Percentiles rank a stretch among this genome's conserved stretches.
phyloP scores from a whole-genome alignment of 2,888 invertebrate genomes.

The Osmoderma eremita region DNA sequence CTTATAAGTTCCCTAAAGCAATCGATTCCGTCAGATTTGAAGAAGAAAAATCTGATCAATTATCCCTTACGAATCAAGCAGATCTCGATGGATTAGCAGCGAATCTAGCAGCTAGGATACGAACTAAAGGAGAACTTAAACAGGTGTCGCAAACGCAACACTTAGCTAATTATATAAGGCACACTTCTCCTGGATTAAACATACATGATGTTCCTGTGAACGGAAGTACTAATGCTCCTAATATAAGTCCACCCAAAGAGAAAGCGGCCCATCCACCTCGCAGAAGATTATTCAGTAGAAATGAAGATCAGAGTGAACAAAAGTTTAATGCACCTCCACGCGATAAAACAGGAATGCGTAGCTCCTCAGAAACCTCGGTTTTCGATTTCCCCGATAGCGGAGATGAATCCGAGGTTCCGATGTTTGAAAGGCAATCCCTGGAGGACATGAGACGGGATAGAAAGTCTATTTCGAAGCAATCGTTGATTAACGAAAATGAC shows the following conservation, averaged over 20 bases:
- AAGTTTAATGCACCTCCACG: slow-evolving; percentile 59
- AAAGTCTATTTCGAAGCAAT: slow-evolving; percentile 71
- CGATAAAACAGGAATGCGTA: slow-evolving; percentile 65
- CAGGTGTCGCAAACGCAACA: slow-evolving; percentile 57
- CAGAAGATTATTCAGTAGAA: slow-evolving; percentile 70
- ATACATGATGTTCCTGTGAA: slow-evolving; percentile 37
- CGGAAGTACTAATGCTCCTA: slow-evolving; percentile 2
- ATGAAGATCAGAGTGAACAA: slow-evolving; percentile 63
- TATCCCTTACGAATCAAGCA: slow-evolving; percentile 46
- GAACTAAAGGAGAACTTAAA: slow-evolving; percentile 89
- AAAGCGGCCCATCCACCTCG: slow-evolving; percentile 60
- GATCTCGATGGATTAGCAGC: slow-evolving; percentile 70
- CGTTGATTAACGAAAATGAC: slow-evolving; percentile 64
- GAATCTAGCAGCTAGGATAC: slow-evolving; percentile 76
- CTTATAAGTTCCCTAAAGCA: slow-evolving; percentile 74
- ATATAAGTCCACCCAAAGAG: slow-evolving; percentile 65
- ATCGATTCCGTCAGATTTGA: slow-evolving; percentile 73
- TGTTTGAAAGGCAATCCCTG: slow-evolving; percentile 73
- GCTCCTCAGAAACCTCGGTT: slow-evolving; percentile 72
- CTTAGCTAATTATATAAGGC: slow-evolving; percentile 43
- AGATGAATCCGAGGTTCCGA: slow-evolving; percentile 71
- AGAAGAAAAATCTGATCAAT: slow-evolving; percentile 46
- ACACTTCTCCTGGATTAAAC: slow-evolving; percentile 15
- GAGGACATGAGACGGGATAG: slow-evolving; percentile 71
- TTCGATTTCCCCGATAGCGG: slow-evolving; percentile 74